phyloP scores from a whole-genome alignment of 2,797 vertebrate genomes.

The Octomys mimax region DNA sequence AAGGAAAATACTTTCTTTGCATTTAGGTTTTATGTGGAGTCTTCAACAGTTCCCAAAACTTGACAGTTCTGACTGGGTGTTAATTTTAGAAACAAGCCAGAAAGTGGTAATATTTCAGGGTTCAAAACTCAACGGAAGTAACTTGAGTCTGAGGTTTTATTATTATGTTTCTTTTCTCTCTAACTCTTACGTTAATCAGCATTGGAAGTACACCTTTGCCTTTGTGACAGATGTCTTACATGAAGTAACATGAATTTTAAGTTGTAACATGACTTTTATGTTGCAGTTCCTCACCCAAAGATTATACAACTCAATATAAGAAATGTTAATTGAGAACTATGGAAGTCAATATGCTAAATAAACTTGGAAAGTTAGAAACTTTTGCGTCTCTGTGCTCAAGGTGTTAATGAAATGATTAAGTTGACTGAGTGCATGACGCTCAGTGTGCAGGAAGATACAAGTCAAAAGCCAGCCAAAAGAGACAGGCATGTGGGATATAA shows the following conservation, averaged over 20 bases:
- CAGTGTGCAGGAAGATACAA: not conserved
- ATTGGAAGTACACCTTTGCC: not conserved
- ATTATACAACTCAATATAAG: not conserved
- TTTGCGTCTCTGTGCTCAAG: conserved; percentile 2
- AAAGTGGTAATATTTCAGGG: not conserved
- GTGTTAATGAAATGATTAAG: not conserved
- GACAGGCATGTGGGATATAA: rapidly evolving
- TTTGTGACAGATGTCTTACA: not conserved
- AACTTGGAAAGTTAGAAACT: not conserved
- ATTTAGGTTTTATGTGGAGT: not conserved
- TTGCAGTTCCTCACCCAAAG: not conserved
- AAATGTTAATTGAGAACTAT: not conserved
- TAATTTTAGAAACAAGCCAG: conserved; percentile 14
- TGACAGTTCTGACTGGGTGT: not conserved
- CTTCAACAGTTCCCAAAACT: not conserved
- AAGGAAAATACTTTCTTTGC: not conserved
- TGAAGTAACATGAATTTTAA: not conserved
- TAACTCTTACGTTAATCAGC: not conserved
- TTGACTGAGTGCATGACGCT: not conserved
- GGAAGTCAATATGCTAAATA: not conserved
- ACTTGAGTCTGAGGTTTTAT: not conserved
- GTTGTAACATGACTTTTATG: conserved; percentile 20
- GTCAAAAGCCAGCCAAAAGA: not conserved
- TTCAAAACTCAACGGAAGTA: conserved; percentile 15
- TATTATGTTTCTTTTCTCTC: not conserved